Base-by-base conservation (phyloP, 2,113 vertebrate species). In the Nycticryphes semicollaris region DNA sequence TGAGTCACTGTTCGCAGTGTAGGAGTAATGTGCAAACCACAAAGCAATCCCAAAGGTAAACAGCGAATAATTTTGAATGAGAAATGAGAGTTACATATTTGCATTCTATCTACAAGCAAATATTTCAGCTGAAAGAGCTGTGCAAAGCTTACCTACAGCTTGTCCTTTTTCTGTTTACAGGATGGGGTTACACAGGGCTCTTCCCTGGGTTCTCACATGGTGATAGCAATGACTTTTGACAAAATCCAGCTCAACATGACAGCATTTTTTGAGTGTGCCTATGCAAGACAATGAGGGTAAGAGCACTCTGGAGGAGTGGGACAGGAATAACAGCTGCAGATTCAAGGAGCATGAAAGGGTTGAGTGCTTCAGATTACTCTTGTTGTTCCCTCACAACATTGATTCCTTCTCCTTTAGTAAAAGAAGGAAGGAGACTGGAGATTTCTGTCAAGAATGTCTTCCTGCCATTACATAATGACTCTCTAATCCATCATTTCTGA, bases 401-500 rank as follows among this genome's bases (percentile, higher is more conserved):
- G 30, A 23, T 50, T 62, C 2, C 4, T n/a, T 13, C 5, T 79
- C 6, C 62, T 88, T 60, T 35, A 90, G 70, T 41, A 66, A 39
- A 73, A 14, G 6, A 76, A 20, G 6, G 22, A 79, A 73, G 5
- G 25, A 76, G 6, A 14, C 6, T 19, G 8, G 4, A 31, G 8
- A 59, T 21, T 73, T 82, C 21, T 60, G 11, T 23, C 10, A 53
- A 6, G 23, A n/a, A 9, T 76, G 64, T 51, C 3, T 28, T 50
- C 19, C 28, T 77, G 45, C 14, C 7, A 3, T 10, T 47, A 23
- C 47, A 28, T 17, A 39, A n/a, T 17, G 33, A 28, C 17, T 0
- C 0, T 67, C 5, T 30, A 57, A 5, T 0, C 0, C 0, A 33
- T n/a, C 13, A 18, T 54, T 79, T 70, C 33, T 75, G 33, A 74